A percentile compares a stretch with the other conserved stretches of the same genome.
Evolutionary conservation across 2,888 invertebrate species (phyloP).

Genomic region (Scaptomyza parva): DNA sequence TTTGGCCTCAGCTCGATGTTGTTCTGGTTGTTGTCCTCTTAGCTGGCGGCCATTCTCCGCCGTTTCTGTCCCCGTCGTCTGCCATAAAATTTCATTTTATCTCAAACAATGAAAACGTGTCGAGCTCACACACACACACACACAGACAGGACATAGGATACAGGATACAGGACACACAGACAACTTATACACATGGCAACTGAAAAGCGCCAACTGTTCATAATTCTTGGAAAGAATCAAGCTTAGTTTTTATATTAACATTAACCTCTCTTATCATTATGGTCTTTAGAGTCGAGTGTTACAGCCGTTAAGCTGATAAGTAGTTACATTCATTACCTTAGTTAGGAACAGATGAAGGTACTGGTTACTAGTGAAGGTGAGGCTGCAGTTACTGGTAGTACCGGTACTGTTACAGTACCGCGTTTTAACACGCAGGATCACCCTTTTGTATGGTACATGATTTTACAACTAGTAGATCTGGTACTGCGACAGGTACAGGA

Average conservation of each 20-base stretch:
- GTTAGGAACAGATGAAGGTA: too few species aligned
- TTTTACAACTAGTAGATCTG: too few species aligned
- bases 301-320: constrained; percentile 4
- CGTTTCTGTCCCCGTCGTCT: constrained; percentile 14
- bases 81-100: constrained; percentile 80
- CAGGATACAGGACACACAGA: constrained; percentile 7
- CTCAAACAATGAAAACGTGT: constrained; percentile 78
- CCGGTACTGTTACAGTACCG: too few species aligned
- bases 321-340: background rate
- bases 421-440: too few species aligned
- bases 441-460: too few species aligned
- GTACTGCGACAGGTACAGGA: background rate
- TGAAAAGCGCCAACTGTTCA: constrained; percentile 25
- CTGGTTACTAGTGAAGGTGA: too few species aligned
- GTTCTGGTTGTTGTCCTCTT: constrained; percentile 24
- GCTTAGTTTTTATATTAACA: constrained; percentile 13
- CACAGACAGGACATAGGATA: constrained; percentile 36
- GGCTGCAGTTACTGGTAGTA: too few species aligned
- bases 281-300: constrained; percentile 26
- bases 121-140: constrained; percentile 43
- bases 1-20: constrained; percentile 57
- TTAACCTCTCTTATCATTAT: constrained; percentile 20
- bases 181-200: constrained; percentile 23
- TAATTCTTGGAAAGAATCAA: constrained; percentile 17
- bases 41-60: constrained; percentile 38